A percentile compares a stretch with the other conserved stretches of the same genome.
These are phyloP conservation scores for Enhydra lutris DNA, from an alignment of 2,113 vertebrate genomes.

Conservation along the genomic window DNA sequence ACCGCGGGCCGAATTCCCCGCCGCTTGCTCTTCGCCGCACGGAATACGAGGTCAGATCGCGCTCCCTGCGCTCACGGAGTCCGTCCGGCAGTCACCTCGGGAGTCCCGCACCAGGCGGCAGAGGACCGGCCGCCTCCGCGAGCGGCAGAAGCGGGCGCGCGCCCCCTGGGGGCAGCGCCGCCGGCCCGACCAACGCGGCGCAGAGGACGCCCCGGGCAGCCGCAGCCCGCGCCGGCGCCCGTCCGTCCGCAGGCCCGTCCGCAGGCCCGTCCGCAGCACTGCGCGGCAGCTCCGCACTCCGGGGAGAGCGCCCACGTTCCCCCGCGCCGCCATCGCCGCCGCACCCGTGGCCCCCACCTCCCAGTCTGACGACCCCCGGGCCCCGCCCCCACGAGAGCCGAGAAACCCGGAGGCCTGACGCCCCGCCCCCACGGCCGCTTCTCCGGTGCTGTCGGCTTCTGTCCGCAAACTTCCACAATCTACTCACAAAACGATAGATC, in stretches of 20 bases:
- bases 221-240: rapidly evolving
- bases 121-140: background rate
- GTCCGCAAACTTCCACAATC: conserved; percentile 69
- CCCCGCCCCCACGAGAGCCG: conserved; percentile 33
- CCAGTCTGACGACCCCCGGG: conserved; percentile 5
- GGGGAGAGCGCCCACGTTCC: background rate
- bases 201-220: no score
- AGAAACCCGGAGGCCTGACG: background rate
- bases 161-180: background rate
- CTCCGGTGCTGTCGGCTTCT: background rate
- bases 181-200: no score
- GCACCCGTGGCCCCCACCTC: background rate
- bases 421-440: background rate
- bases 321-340: background rate
- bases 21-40: background rate
- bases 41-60: background rate
- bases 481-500: conserved; percentile 58
- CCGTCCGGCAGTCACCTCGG: background rate
- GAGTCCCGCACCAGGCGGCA: background rate
- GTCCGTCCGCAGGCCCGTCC: no score
- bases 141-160: background rate
- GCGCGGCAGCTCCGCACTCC: background rate
- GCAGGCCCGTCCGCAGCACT: background rate
- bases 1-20: background rate
- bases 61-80: background rate